Evolutionary conservation across 2,797 vertebrate species (phyloP).

Genomic region (Peromyscus nudipes): DNA sequence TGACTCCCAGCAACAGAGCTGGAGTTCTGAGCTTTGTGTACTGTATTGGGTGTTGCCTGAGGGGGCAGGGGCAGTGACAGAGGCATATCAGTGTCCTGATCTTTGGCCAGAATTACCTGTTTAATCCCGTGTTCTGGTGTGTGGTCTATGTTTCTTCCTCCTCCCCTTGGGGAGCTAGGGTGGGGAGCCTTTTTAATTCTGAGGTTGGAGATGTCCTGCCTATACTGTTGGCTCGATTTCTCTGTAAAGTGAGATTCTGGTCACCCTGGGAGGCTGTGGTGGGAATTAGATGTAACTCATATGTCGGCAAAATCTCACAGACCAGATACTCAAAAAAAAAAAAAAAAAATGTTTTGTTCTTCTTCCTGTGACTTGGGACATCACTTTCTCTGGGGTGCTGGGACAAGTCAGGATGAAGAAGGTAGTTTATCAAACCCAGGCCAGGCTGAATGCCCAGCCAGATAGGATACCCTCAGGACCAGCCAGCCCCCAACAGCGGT

Average conservation of each 20-base stretch:
- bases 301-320: neutral
- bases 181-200: conserved; percentile 4
- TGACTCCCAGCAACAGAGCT: conserved; percentile 63
- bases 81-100: conserved; percentile 62
- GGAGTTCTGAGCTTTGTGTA: conserved; percentile 75
- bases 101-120: conserved; percentile 65
- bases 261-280: neutral
- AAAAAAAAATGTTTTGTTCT: neutral
- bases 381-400: neutral
- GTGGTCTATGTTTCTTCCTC: conserved; percentile 22
- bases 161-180: neutral
- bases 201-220: neutral
- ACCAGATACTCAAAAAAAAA: neutral
- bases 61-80: conserved; percentile 53
- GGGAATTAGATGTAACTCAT: neutral
- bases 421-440: neutral
- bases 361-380: neutral
- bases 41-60: conserved; percentile 57
- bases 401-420: neutral
- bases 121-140: conserved; percentile 34
- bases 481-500: neutral
- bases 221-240: neutral
- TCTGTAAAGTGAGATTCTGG: neutral
- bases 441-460: neutral
- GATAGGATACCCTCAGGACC: neutral